A percentile compares a stretch with the other conserved stretches of the same genome.
These are phyloP conservation scores for Dasypus novemcinctus DNA, from an alignment of 2,113 vertebrate species.

Conservation along the genomic window DNA sequence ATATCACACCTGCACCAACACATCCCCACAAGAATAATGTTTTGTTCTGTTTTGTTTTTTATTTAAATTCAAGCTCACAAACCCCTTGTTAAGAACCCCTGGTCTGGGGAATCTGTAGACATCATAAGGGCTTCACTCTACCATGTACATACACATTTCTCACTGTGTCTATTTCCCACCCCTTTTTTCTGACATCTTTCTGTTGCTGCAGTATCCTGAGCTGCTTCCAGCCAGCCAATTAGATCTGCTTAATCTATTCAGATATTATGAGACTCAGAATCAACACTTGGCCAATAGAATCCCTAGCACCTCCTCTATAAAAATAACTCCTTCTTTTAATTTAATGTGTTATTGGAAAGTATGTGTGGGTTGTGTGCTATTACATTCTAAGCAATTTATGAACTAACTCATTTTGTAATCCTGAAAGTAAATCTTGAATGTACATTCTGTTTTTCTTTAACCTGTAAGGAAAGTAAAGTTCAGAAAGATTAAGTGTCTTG, in stretches of 20 bases:
- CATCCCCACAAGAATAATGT: too few relatives aligned
- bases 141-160: neutral
- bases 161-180: neutral
- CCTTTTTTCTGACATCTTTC: rapidly evolving
- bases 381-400: neutral
- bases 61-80: too few relatives aligned
- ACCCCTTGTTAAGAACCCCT: too few relatives aligned
- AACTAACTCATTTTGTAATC: neutral
- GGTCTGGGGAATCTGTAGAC: neutral
- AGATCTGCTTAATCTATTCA: constrained; percentile 65
- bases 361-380: neutral
- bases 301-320: neutral
- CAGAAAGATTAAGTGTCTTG: neutral
- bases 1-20: too few relatives aligned
- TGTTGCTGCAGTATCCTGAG: constrained; percentile 11
- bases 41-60: too few relatives aligned
- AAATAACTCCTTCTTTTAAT: constrained; percentile 47
- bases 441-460: neutral
- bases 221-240: constrained; percentile 83
- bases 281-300: neutral
- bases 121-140: neutral
- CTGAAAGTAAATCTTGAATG: neutral
- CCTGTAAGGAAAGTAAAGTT: constrained; percentile 5
- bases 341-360: constrained; percentile 14
- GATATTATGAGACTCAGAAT: constrained; percentile 22